Percentiles rank a stretch among this genome's conserved stretches.
These are phyloP conservation scores for Megamerina dolium DNA, from an alignment of 2,888 invertebrate genomes.

Conservation along the genomic window DNA sequence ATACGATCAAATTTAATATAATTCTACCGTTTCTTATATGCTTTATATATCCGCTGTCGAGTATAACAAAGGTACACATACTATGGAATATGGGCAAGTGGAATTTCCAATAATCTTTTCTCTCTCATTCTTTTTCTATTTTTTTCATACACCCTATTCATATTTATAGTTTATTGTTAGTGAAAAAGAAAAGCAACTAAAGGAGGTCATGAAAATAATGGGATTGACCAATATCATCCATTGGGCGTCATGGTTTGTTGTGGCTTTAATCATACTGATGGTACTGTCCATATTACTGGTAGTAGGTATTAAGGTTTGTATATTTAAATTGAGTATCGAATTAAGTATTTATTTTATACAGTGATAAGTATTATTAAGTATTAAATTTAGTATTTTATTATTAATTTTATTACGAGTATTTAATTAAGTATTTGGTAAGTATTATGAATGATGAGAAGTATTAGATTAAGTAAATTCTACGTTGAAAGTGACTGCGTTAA, in stretches of 20 bases:
- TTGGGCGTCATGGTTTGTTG: constrained; percentile 81
- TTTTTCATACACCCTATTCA: neutral
- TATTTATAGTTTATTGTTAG: constrained; percentile 47
- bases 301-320: constrained; percentile 49
- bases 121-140: neutral
- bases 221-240: constrained; percentile 77
- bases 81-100: neutral
- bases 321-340: no score
- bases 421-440: no score
- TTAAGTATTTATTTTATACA: no score
- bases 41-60: constrained; percentile 73
- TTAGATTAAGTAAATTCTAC: no score
- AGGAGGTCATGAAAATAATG: constrained; percentile 92
- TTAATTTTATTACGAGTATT: no score
- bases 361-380: no score
- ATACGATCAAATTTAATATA: constrained; percentile 66
- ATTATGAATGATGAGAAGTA: no score
- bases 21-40: constrained; percentile 74
- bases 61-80: constrained; percentile 59
- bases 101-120: neutral
- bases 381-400: no score
- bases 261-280: constrained; percentile 63
- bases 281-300: constrained; percentile 59
- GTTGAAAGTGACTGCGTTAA: no score
- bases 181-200: constrained; percentile 58